phyloP scores from a whole-genome alignment of 2,888 invertebrate species.

The Ectropis crepuscularia region DNA sequence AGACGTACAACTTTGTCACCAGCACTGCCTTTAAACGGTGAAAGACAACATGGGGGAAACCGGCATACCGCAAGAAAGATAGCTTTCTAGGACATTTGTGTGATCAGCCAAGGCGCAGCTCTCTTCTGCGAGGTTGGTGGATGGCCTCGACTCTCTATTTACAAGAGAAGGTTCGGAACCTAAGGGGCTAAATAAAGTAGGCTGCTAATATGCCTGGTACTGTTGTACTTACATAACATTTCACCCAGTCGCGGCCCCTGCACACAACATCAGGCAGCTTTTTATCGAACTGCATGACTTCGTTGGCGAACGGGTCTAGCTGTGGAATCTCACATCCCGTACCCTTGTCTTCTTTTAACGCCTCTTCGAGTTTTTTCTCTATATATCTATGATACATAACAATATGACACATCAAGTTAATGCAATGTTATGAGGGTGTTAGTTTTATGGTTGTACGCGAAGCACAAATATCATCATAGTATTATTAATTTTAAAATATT shows the following conservation, averaged over 20 bases:
- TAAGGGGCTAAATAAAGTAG: background rate
- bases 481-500: too few relatives aligned
- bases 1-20: too few relatives aligned
- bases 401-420: background rate
- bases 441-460: too few relatives aligned
- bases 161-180: background rate
- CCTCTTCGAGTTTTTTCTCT: slow-evolving; percentile 64
- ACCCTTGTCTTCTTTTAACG: slow-evolving; percentile 68
- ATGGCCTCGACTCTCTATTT: too few relatives aligned
- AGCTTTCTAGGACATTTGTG: too few relatives aligned
- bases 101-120: too few relatives aligned
- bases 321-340: slow-evolving; percentile 76
- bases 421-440: too few relatives aligned
- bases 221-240: slow-evolving; percentile 85
- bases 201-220: background rate
- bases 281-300: slow-evolving; percentile 89
- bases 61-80: too few relatives aligned
- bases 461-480: too few relatives aligned
- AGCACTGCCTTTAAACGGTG: too few relatives aligned
- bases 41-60: too few relatives aligned
- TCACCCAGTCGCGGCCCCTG: slow-evolving; percentile 90
- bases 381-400: slow-evolving; percentile 62
- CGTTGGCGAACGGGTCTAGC: slow-evolving; percentile 84
- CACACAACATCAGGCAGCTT: slow-evolving; percentile 87
- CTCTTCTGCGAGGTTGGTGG: too few relatives aligned